Conservation (phyloP, 2,888 invertebrate species). For the Acheta domesticus region DNA sequence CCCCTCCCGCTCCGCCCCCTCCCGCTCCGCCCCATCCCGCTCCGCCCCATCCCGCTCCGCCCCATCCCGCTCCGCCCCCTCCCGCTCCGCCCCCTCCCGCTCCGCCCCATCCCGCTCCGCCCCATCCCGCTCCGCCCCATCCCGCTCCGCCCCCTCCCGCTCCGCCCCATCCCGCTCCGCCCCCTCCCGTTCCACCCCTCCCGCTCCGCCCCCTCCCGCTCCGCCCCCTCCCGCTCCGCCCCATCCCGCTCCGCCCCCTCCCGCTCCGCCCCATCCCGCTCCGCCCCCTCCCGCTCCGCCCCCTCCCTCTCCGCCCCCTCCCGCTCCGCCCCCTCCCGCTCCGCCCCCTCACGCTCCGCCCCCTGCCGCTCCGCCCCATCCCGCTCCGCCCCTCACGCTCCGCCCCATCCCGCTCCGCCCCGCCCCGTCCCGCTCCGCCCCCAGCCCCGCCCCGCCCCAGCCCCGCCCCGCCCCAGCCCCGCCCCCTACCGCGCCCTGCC, state of each 20-base stretch:
- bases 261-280: neutral
- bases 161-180: neutral
- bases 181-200: neutral
- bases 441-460: neutral
- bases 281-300: neutral
- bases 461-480: neutral
- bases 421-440: neutral
- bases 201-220: neutral
- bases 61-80: neutral
- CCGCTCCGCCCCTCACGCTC: neutral
- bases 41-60: neutral
- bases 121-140: neutral
- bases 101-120: neutral
- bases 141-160: neutral
- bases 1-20: no score
- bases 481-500: neutral
- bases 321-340: neutral
- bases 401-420: neutral
- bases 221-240: neutral
- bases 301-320: neutral
- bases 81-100: neutral
- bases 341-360: neutral
- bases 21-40: no score
- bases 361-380: neutral
- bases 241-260: neutral